phyloP scores from a whole-genome alignment of 2,888 invertebrate genomes.

The Megalurothrips usitatus region DNA sequence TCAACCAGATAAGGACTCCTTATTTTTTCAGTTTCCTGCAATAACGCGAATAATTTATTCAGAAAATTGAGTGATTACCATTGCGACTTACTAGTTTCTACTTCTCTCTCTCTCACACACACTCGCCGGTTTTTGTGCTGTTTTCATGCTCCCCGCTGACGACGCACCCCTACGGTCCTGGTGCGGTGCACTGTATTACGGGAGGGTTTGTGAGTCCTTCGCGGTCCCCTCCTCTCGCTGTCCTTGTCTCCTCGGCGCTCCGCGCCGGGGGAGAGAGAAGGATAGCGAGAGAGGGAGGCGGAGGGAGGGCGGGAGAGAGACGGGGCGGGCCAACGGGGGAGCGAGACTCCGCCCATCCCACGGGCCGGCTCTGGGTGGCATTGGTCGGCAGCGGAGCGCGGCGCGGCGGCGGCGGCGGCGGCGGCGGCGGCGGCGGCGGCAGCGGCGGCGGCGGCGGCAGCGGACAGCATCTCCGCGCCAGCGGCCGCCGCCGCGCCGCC shows the following conservation, averaged over 20 bases:
- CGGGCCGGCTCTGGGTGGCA: background rate
- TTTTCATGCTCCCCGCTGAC: too few species aligned
- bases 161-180: background rate
- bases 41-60: too few species aligned
- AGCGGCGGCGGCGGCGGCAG: background rate
- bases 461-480: too few species aligned
- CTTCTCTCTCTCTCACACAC: too few species aligned
- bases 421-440: background rate
- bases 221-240: background rate
- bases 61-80: too few species aligned
- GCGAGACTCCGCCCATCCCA: background rate
- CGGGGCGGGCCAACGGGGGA: background rate
- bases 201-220: slow-evolving; percentile 5
- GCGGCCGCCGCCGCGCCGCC: too few species aligned
- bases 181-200: background rate
- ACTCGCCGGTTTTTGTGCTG: too few species aligned
- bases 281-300: background rate
- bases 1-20: too few species aligned
- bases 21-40: too few species aligned
- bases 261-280: background rate
- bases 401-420: background rate
- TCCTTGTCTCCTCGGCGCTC: background rate
- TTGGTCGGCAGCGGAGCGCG: background rate
- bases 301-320: background rate
- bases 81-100: too few species aligned